Base-by-base conservation (phyloP, 1,140 invertebrate species). In the Amyelois transitella region DNA sequence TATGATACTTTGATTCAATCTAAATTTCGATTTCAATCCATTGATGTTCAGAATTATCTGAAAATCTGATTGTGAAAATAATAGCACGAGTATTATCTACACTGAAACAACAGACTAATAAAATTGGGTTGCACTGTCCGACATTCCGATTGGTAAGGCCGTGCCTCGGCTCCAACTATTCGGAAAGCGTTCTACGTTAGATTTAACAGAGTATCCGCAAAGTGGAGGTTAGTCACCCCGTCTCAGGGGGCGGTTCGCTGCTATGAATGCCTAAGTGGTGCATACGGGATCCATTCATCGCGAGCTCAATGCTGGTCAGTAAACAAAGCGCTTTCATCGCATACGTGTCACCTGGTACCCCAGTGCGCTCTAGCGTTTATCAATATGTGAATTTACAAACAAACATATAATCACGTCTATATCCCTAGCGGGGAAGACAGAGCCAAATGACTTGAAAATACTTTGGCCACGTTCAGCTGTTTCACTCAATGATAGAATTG, bases 221-320 rank as follows among this genome's bases (percentile, higher is more conserved):
- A n/a, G 6, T 18, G 18, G 53, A 72, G 76, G 73, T 73, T 78
- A 71, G 64, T 76, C 72, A 72, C 74, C 71, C 69, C 61, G 64
- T 58, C 32, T 54, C 63, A 58, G 28, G 58, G 63, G 69, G 65
- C 65, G 60, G 68, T 70, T 62, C 32, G 49, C 58, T 53, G 64
- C 69, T 65, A 69, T 85, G 79, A 81, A 85, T 78, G 70, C 68
- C 57, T 69, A 64, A 80, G 71, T 74, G 70, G 58, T 69, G 64
- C 71, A 70, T 67, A 60, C 66, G 64, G 47, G 62, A 60, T 59
- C 68, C 67, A 77, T 85, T 85, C 69, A 78, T 60, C 53, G 60
- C 55, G 60, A 53, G 65, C 66, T 77, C 71, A 72, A 79, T 78
- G 77, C 63, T 76, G 72, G 75, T 65, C 70, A 70, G 76, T 69